Evolutionary conservation across 2,797 vertebrate species (phyloP).

Genomic region (Phoebastria nigripes): DNA sequence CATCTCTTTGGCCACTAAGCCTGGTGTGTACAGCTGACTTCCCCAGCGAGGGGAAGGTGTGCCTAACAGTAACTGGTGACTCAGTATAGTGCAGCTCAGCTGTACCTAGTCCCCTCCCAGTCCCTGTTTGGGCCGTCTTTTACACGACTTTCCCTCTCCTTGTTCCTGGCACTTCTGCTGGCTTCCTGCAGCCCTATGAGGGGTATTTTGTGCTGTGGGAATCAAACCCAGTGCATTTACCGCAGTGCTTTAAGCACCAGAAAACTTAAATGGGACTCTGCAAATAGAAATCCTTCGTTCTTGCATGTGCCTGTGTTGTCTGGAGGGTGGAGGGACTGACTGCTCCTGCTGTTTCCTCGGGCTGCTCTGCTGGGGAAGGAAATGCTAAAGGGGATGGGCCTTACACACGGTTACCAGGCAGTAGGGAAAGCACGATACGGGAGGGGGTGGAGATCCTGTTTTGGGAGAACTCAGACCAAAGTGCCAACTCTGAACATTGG

Average conservation of each 20-base stretch:
- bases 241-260: background rate
- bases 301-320: background rate
- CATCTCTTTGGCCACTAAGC: background rate
- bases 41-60: background rate
- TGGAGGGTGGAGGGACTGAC: background rate
- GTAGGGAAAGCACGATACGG: background rate
- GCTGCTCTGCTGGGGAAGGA: background rate
- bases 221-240: background rate
- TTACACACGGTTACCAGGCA: background rate
- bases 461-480: background rate
- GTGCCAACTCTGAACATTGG: background rate
- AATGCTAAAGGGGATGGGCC: background rate
- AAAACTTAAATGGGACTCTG: background rate
- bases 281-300: background rate
- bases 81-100: background rate
- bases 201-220: background rate
- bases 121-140: background rate
- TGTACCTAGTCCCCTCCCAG: background rate
- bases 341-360: background rate
- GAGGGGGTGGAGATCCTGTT: background rate
- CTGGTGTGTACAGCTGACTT: background rate
- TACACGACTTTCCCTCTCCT: background rate
- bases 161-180: background rate
- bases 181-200: background rate
- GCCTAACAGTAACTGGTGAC: rapidly evolving